Evolutionary conservation across 1,140 invertebrate genomes (phyloP).

Genomic region (Drosophila sproati): DNA sequence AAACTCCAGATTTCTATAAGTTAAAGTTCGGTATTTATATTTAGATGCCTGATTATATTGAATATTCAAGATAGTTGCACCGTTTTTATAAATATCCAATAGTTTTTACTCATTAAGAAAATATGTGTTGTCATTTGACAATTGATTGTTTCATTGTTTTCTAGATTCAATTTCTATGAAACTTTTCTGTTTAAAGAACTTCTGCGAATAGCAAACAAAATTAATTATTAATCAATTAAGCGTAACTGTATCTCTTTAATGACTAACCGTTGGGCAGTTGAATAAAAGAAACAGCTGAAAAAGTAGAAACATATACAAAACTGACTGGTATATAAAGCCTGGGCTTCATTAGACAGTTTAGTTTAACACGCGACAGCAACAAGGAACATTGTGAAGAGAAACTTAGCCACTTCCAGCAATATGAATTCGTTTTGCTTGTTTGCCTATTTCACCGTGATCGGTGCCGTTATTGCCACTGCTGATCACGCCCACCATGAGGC

Average conservation of each 20-base stretch:
- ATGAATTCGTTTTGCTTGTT: conserved; percentile 23
- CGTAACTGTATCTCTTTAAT: background rate
- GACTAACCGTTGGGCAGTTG: background rate
- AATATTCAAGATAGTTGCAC: no score
- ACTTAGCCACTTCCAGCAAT: background rate
- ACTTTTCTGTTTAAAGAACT: background rate
- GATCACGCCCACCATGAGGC: conserved; percentile 11
- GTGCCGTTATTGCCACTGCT: background rate
- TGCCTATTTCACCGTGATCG: conserved; percentile 6
- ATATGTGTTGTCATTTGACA: no score
- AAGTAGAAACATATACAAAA: background rate
- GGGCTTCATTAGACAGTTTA: background rate
- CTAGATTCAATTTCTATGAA: background rate
- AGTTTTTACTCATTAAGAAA: no score
- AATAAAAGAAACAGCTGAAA: conserved; percentile 17
- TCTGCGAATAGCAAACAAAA: no score
- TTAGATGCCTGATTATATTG: no score
- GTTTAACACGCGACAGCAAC: conserved; percentile 1
- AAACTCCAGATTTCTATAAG: no score
- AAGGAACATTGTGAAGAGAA: background rate
- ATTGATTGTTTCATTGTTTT: no score
- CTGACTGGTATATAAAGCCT: conserved; percentile 3
- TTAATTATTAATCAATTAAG: background rate
- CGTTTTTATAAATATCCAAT: no score
- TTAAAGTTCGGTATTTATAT: no score